These are phyloP conservation scores for Hyperoplus immaculatus DNA, from an alignment of 2,797 vertebrate species.

Conservation along the genomic window DNA sequence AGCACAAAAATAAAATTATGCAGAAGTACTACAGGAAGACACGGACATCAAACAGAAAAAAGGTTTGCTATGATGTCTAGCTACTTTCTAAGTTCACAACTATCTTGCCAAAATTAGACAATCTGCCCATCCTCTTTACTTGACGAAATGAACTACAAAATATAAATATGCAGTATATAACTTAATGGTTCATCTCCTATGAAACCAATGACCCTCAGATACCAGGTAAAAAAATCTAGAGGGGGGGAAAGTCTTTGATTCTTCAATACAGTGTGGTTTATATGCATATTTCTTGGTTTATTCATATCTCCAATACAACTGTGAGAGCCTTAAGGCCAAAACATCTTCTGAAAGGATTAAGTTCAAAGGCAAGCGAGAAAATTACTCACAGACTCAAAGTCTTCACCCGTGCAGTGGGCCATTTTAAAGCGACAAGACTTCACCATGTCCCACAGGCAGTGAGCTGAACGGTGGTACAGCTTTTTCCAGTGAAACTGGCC, in stretches of 20 bases:
- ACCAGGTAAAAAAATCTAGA: slow-evolving; percentile 62
- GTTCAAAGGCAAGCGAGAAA: slow-evolving; percentile 86
- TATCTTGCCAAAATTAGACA: slow-evolving; percentile 59
- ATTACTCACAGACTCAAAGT: slow-evolving; percentile 84
- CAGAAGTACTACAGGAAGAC: slow-evolving; percentile 49
- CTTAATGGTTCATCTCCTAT: slow-evolving; percentile 62
- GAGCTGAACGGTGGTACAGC: slow-evolving; percentile 53
- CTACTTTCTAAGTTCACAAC: slow-evolving; percentile 60
- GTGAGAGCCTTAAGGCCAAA: slow-evolving; percentile 76
- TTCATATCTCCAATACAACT: slow-evolving; percentile 77
- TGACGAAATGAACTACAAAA: slow-evolving; percentile 48
- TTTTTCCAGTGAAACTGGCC: slow-evolving; percentile 62
- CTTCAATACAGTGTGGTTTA: slow-evolving; percentile 73
- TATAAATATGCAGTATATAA: slow-evolving; percentile 1
- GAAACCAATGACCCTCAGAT: slow-evolving; percentile 70
- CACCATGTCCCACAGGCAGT: slow-evolving; percentile 74
- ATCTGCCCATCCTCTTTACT: slow-evolving; percentile 60
- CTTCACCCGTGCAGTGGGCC: slow-evolving; percentile 69
- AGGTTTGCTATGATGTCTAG: slow-evolving; percentile 75
- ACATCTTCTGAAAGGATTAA: slow-evolving; percentile 84
- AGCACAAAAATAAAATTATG: slow-evolving; percentile 42
- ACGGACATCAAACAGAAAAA: slow-evolving; percentile 71
- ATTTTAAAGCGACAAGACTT: slow-evolving; percentile 76
- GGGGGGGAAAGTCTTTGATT: slow-evolving; percentile 74
- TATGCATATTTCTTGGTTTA: slow-evolving; percentile 83